Percentiles rank a stretch among this genome's conserved stretches.
phyloP scores from a whole-genome alignment of 2,797 vertebrate genomes.

The Microctenopoma lineatum region DNA sequence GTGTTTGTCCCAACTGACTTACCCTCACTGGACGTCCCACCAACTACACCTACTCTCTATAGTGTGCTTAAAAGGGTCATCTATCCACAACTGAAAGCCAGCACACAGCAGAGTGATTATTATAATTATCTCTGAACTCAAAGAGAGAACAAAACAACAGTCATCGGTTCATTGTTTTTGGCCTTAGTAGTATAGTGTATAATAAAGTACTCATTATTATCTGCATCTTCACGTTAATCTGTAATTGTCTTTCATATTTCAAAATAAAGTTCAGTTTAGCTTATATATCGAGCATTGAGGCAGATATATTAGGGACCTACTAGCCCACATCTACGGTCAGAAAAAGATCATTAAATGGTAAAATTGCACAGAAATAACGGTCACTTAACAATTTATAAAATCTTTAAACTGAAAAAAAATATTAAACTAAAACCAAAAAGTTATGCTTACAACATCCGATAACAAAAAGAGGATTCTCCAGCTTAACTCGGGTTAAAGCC shows the following conservation, averaged over 20 bases:
- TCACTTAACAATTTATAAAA: too few species aligned
- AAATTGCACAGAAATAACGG: too few species aligned
- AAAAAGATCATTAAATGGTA: too few species aligned
- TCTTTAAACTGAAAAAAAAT: too few species aligned
- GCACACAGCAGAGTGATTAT: constrained; percentile 40
- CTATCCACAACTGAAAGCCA: constrained; percentile 30
- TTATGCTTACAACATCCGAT: too few species aligned
- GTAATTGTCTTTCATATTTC: too few species aligned
- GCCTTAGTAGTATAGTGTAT: background rate
- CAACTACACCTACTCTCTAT: constrained; percentile 45
- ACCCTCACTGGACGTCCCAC: constrained; percentile 57
- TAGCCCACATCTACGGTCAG: too few species aligned
- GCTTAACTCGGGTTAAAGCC: background rate
- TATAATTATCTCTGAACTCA: constrained; percentile 26
- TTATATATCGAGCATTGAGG: too few species aligned
- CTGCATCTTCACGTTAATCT: too few species aligned
- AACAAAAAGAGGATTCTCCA: background rate
- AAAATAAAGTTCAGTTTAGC: too few species aligned
- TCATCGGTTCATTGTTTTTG: background rate
- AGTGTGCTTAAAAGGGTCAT: constrained; percentile 28
- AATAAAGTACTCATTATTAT: too few species aligned
- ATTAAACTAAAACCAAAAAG: background rate
- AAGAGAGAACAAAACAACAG: constrained; percentile 7
- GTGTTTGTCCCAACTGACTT: constrained; percentile 55
- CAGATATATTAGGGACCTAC: too few species aligned